phyloP scores from a whole-genome alignment of 2,113 vertebrate species.

The Eulemur rufifrons region DNA sequence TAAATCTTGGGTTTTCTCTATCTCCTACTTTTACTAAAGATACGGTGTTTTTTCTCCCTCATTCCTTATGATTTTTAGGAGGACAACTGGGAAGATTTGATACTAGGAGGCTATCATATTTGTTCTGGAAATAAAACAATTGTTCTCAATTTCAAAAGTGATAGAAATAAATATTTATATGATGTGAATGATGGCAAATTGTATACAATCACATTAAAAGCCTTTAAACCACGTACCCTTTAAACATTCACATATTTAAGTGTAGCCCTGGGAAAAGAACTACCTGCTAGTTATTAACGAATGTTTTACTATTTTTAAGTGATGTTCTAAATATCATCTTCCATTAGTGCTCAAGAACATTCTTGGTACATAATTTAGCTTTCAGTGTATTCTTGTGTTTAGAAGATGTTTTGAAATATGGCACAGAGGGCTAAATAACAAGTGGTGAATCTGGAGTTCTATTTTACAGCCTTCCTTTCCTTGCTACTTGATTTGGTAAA shows the following conservation, averaged over 20 bases:
- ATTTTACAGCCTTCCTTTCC: background rate
- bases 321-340: background rate
- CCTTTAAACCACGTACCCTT: background rate
- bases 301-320: background rate
- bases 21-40: background rate
- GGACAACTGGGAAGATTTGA: background rate
- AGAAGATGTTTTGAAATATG: background rate
- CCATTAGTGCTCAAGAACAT: background rate
- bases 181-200: background rate
- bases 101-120: background rate
- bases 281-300: background rate
- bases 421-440: background rate
- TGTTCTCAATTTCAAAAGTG: background rate
- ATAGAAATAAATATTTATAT: background rate
- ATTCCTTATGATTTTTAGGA: background rate
- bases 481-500: slow-evolving; percentile 8
- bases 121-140: background rate
- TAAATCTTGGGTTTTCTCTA: background rate
- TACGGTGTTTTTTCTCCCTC: background rate
- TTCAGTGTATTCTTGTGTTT: background rate
- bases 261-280: background rate
- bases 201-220: background rate
- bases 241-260: background rate
- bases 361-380: background rate
- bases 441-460: background rate